phyloP scores from a whole-genome alignment of 1,140 invertebrate species.

The Hyposmocoma kahamanoa region DNA sequence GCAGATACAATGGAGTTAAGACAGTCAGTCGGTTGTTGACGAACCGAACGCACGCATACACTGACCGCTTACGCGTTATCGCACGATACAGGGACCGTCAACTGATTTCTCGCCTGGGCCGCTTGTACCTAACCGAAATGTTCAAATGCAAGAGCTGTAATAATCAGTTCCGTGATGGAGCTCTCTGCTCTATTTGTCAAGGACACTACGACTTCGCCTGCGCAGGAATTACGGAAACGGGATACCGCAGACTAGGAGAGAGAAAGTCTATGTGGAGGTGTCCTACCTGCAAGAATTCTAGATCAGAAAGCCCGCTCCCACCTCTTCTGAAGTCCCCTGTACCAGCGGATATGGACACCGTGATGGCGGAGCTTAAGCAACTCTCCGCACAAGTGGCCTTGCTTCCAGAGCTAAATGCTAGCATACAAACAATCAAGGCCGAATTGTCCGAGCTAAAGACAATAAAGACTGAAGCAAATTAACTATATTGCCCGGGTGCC shows the following conservation, averaged over 20 bases:
- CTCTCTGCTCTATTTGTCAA: slow-evolving; percentile 7
- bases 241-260: slow-evolving; percentile 14
- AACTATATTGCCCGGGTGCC: slow-evolving; percentile 21
- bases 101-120: no score
- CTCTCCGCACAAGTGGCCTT: slow-evolving; percentile 13
- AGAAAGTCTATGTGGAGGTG: slow-evolving; percentile 16
- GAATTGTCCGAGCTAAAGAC: neutral
- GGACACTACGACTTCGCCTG: slow-evolving; percentile 17
- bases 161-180: slow-evolving; percentile 12
- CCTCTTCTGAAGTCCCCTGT: neutral
- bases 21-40: no score
- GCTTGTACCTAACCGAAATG: no score
- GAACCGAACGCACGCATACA: no score
- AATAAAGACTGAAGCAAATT: no score
- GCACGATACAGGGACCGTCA: no score
- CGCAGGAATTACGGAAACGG: slow-evolving; percentile 15
- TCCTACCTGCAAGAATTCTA: slow-evolving; percentile 15
- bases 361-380: slow-evolving; percentile 14
- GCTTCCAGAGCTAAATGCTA: slow-evolving; percentile 14
- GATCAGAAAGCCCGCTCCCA: neutral
- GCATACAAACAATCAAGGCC: slow-evolving; percentile 19
- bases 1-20: no score
- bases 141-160: slow-evolving; percentile 12
- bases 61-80: no score
- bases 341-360: slow-evolving; percentile 10